A percentile compares a stretch with the other conserved stretches of the same genome.
phyloP scores from a whole-genome alignment of 1,140 invertebrate species.

The Ctenoplectra terminalis region DNA sequence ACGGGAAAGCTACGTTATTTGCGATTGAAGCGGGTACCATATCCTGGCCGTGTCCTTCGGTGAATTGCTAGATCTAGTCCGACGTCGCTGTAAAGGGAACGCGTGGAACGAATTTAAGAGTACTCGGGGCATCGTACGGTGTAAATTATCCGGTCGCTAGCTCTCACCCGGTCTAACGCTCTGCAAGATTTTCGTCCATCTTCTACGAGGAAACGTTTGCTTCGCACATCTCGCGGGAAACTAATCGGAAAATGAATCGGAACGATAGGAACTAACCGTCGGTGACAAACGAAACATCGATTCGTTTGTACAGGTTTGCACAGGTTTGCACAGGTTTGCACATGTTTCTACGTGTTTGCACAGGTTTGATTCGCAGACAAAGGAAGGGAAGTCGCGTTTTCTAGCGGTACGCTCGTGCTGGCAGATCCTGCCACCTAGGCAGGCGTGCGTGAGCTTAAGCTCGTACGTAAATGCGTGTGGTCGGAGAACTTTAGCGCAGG shows the following conservation, averaged over 20 bases:
- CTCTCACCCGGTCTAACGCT: too few relatives aligned
- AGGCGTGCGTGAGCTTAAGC: constrained; percentile 52
- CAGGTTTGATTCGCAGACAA: constrained; percentile 10
- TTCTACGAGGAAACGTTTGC: too few relatives aligned
- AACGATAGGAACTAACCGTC: too few relatives aligned
- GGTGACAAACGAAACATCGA: background rate
- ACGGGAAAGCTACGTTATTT: constrained; percentile 71
- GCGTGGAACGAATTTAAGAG: constrained; percentile 66
- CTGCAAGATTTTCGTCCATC: background rate
- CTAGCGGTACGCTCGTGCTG: constrained; percentile 13
- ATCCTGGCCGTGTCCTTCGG: constrained; percentile 57
- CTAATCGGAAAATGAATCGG: too few relatives aligned
- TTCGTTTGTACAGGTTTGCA: too few relatives aligned
- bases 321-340: too few relatives aligned
- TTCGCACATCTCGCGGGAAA: too few relatives aligned
- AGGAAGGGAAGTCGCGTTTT: constrained; percentile 4
- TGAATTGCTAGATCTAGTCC: constrained; percentile 43
- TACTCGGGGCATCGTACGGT: constrained; percentile 59
- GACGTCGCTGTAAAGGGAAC: constrained; percentile 55
- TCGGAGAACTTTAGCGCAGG: constrained; percentile 41
- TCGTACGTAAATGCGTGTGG: constrained; percentile 57
- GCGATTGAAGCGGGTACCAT: constrained; percentile 79
- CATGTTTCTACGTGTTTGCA: too few relatives aligned
- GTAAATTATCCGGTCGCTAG: constrained; percentile 31
- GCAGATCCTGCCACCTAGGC: constrained; percentile 51